Evolutionary conservation across 2,797 vertebrate genomes (phyloP), one percentile per base, ranked within the genome.

Genomic region (Onychomys leucogaster): DNA sequence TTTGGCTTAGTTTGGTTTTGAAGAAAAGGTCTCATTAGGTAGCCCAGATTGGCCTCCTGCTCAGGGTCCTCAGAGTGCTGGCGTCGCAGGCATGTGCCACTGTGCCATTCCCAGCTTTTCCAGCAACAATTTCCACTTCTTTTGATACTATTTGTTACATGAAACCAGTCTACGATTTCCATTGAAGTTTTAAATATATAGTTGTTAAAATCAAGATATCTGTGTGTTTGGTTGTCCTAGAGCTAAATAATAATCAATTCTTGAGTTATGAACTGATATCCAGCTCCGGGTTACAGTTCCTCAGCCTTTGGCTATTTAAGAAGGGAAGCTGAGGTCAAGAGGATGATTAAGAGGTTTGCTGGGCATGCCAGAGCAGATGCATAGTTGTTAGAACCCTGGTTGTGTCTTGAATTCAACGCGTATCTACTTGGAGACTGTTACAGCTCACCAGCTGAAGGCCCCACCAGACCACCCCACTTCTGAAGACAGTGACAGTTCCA

Each of bases 261-360:
- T 73, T n/a, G 69, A 91, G 34, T 5, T 67, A 13, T 46, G 8
- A 34, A 37, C 21, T 63, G 63, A 49, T 71, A 43, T 14, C 32
- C 81, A 43, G 9, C 6, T 27, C 37, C 84, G 34, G 14, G 12
- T 27, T 23, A 49, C 27, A 59, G n/a, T n/a, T 43, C 43, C 75
- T 43, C 57, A 94, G 69, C 46, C 41, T 55, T 4, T 55, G 41
- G 27, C 52, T 63, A 16, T 5, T 52, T 6, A 55, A 55, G 21
- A 52, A 61, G 80, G 12, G 52, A 95, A 80, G 83, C 49, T 55
- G 69, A 83, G 78, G 86, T 93, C 93, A 43, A 34, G 81, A 41
- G 5, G 32, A 43, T n/a, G 34, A 7, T 19, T 41, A 5, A 71
- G 37, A 25, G 27, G 3, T 43, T 73, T 63, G 25, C 10, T 63